Conservation (phyloP, 2,888 invertebrate species). For the Bibio marci region DNA sequence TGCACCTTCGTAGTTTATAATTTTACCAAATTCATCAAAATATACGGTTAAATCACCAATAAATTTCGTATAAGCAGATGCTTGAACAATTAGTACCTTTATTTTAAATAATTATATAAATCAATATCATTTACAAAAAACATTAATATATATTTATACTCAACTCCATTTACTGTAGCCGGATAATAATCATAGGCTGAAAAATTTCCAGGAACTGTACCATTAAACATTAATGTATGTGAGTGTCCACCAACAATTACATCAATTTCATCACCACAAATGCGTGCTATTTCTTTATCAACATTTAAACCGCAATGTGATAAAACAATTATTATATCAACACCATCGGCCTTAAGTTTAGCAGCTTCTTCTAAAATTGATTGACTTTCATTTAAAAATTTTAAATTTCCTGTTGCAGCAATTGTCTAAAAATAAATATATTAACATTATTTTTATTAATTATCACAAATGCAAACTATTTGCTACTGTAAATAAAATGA, state of each 20-base stretch:
- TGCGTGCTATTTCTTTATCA: conserved; percentile 46
- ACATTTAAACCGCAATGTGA: conserved; percentile 63
- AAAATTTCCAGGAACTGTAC: conserved; percentile 37
- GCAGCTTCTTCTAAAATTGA: conserved; percentile 49
- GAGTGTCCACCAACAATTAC: conserved; percentile 77
- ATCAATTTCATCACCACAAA: conserved; percentile 49
- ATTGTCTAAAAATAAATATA: conserved; percentile 44
- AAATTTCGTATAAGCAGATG: conserved; percentile 55
- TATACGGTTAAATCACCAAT: conserved; percentile 57
- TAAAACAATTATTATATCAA: conserved; percentile 65
- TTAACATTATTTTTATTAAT: too few species aligned
- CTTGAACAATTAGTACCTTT: conserved; percentile 50
- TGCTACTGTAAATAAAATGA: too few species aligned
- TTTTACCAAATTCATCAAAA: conserved; percentile 48
- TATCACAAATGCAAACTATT: too few species aligned
- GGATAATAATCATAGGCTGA: conserved; percentile 48
- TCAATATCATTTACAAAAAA: neutral
- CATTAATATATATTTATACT: too few species aligned
- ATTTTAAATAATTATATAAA: conserved; percentile 10
- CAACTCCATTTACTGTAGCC: conserved; percentile 33
- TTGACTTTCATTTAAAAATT: conserved; percentile 50
- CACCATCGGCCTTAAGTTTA: conserved; percentile 39
- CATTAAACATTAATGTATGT: conserved; percentile 59
- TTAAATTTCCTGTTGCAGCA: conserved; percentile 44
- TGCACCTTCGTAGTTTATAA: conserved; percentile 49